Evolutionary conservation across 2,797 vertebrate species (phyloP).

Genomic region (Betta splendens): DNA sequence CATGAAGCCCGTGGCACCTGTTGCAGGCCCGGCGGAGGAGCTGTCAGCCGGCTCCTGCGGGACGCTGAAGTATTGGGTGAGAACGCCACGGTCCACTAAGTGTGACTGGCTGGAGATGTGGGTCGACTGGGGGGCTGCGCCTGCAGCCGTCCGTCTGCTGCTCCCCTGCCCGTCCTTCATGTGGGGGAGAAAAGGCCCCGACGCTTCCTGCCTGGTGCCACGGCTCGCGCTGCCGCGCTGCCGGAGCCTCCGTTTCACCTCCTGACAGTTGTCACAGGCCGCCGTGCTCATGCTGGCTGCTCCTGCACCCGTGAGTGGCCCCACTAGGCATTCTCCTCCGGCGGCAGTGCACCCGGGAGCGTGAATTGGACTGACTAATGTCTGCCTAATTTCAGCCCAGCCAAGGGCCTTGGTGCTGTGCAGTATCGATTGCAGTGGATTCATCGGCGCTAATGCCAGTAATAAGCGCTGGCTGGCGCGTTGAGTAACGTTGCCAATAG

Average conservation of each 20-base stretch:
- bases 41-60: conserved; percentile 60
- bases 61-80: conserved; percentile 64
- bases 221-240: conserved; percentile 49
- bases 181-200: conserved; percentile 29
- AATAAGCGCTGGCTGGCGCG: conserved; percentile 28
- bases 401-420: conserved; percentile 3
- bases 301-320: too few species aligned
- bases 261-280: conserved; percentile 70
- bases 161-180: conserved; percentile 50
- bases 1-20: conserved; percentile 61
- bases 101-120: conserved; percentile 65
- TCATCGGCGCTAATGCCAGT: conserved; percentile 35
- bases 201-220: conserved; percentile 56
- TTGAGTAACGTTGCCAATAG: conserved; percentile 40
- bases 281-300: conserved; percentile 48
- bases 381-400: conserved; percentile 21
- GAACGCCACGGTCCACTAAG: conserved; percentile 61
- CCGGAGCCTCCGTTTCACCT: conserved; percentile 57
- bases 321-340: too few species aligned
- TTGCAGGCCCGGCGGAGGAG: conserved; percentile 47
- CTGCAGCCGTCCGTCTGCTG: conserved; percentile 38
- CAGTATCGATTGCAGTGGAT: conserved; percentile 45
- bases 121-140: conserved; percentile 51
- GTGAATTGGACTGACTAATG: conserved; percentile 35
- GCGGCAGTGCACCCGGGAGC: too few species aligned